Evolutionary conservation across 2,888 invertebrate genomes (phyloP).

Genomic region (Synanthedon tipuliformis): DNA sequence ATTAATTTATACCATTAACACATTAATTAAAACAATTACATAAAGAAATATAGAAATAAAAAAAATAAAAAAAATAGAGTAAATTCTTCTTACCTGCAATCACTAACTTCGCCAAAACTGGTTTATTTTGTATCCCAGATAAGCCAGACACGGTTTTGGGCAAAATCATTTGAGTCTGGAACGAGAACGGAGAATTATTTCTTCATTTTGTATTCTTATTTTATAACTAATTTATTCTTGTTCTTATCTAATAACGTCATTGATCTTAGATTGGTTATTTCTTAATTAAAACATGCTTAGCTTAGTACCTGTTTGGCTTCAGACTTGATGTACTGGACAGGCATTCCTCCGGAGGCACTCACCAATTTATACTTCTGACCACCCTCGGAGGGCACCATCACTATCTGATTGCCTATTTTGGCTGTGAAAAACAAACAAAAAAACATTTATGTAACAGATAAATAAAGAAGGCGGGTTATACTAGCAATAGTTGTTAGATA

Average conservation of each 20-base stretch:
- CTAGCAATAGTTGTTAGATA: too few relatives aligned
- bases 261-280: too few relatives aligned
- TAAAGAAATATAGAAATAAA: too few relatives aligned
- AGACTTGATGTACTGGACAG: slow-evolving; percentile 34
- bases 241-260: too few relatives aligned
- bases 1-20: too few relatives aligned
- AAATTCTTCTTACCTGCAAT: slow-evolving; percentile 38
- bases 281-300: not conserved
- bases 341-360: slow-evolving; percentile 15
- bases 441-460: too few relatives aligned
- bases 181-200: slow-evolving; percentile 6
- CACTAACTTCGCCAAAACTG: slow-evolving; percentile 41
- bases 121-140: slow-evolving; percentile 21
- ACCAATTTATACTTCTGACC: slow-evolving; percentile 52
- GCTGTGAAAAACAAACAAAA: slow-evolving; percentile 20
- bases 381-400: slow-evolving; percentile 42
- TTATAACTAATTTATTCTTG: too few relatives aligned
- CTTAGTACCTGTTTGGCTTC: slow-evolving; percentile 27
- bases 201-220: not conserved
- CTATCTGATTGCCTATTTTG: slow-evolving; percentile 48
- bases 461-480: too few relatives aligned
- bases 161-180: slow-evolving; percentile 35
- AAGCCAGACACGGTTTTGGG: slow-evolving; percentile 18
- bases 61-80: too few relatives aligned
- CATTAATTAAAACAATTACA: too few relatives aligned